A percentile compares a stretch with the other conserved stretches of the same genome.
Evolutionary conservation across 2,888 invertebrate species (phyloP).

Genomic region (Nomada ruficornis): DNA sequence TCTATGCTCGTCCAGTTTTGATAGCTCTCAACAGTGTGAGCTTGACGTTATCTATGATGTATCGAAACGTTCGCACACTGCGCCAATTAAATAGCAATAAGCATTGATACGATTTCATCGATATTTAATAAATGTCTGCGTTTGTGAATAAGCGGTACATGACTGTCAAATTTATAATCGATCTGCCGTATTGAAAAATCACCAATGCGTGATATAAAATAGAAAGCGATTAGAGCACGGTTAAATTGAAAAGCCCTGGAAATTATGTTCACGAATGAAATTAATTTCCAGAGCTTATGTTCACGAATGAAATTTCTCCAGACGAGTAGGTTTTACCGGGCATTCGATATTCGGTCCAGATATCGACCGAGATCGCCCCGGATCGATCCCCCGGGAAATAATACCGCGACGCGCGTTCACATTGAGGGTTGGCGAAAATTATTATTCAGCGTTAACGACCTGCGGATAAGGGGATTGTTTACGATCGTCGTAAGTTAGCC

Average conservation of each 20-base stretch:
- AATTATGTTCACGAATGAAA: too few relatives aligned
- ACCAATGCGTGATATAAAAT: too few relatives aligned
- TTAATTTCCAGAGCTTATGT: too few relatives aligned
- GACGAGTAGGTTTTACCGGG: conserved; percentile 21
- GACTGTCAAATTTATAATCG: too few relatives aligned
- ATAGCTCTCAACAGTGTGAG: conserved; percentile 45
- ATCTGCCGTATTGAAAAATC: too few relatives aligned
- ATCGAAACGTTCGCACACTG: conserved; percentile 49
- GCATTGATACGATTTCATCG: conserved; percentile 47
- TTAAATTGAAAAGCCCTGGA: too few relatives aligned
- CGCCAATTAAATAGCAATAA: conserved; percentile 55
- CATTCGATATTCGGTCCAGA: background rate
- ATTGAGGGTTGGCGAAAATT: conserved; percentile 66
- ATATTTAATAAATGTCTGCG: conserved; percentile 31
- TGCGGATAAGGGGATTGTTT: conserved; percentile 76
- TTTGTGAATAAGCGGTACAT: background rate
- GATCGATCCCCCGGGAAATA: conserved; percentile 43
- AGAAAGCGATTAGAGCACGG: too few relatives aligned
- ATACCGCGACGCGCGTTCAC: conserved; percentile 2
- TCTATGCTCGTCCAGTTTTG: conserved; percentile 30
- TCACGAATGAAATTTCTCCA: too few relatives aligned
- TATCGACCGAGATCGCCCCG: conserved; percentile 24
- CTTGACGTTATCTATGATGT: conserved; percentile 62
- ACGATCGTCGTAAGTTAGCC: conserved; percentile 74
- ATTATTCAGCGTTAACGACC: conserved; percentile 76